These are phyloP conservation scores for Tachuris rubrigastra DNA, from an alignment of 2,113 vertebrate genomes.

Conservation along the genomic window DNA sequence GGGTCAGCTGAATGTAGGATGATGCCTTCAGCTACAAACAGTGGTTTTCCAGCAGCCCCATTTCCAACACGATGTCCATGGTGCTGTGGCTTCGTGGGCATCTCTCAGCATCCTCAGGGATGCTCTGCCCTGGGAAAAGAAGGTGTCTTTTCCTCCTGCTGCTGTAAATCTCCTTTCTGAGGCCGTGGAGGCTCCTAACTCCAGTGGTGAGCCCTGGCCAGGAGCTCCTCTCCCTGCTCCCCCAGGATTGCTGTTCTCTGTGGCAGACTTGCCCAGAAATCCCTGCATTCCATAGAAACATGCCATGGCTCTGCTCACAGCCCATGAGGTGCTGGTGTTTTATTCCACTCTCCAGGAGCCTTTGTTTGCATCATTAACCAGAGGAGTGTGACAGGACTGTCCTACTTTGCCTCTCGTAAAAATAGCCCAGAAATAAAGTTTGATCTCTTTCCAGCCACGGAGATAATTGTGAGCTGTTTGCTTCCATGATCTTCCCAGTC, in stretches of 20 bases:
- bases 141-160: neutral
- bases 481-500: neutral
- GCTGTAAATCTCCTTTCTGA: neutral
- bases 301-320: neutral
- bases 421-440: conserved; percentile 33
- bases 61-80: neutral
- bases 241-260: rapidly evolving
- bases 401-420: conserved; percentile 29
- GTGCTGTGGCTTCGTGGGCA: rapidly evolving
- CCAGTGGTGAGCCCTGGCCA: rapidly evolving
- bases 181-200: neutral
- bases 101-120: neutral
- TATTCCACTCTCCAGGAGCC: neutral
- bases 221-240: neutral
- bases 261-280: neutral
- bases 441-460: conserved; percentile 15
- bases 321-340: neutral
- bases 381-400: neutral
- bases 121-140: too few species aligned
- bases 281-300: rapidly evolving
- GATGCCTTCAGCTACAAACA: neutral
- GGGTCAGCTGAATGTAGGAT: neutral
- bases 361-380: neutral
- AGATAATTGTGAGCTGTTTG: conserved; percentile 44
- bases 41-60: neutral